Evolutionary conservation across 1,140 invertebrate genomes (phyloP).

Genomic region (Triops cancriformis): DNA sequence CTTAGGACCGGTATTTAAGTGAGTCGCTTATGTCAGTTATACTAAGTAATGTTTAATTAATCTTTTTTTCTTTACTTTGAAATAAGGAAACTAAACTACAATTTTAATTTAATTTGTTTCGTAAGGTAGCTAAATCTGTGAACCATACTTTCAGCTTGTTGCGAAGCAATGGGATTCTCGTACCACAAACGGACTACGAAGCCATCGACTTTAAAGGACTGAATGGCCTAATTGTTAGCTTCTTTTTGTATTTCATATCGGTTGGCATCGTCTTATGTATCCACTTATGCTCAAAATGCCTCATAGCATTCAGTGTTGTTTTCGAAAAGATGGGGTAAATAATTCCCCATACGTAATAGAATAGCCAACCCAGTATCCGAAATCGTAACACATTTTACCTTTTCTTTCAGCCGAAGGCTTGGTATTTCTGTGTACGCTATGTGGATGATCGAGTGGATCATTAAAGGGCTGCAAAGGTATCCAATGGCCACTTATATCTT

Average conservation of each 20-base stretch:
- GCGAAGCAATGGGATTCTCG: background rate
- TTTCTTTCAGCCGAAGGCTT: background rate
- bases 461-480: background rate
- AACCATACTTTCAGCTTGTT: too few relatives aligned
- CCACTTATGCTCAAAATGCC: background rate
- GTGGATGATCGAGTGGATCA: background rate
- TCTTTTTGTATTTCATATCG: background rate
- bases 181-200: background rate
- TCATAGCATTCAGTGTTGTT: background rate
- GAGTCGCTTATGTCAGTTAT: background rate
- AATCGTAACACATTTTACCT: background rate
- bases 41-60: too few relatives aligned
- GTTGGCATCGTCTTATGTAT: background rate
- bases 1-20: background rate
- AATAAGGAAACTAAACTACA: background rate
- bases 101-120: background rate
- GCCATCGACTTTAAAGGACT: background rate
- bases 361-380: background rate
- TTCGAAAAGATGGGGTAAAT: background rate
- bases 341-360: background rate
- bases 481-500: background rate
- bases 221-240: background rate
- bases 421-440: background rate
- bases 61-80: too few relatives aligned
- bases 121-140: background rate